phyloP scores from a whole-genome alignment of 2,888 invertebrate species.

The Caradrina kadenii region DNA sequence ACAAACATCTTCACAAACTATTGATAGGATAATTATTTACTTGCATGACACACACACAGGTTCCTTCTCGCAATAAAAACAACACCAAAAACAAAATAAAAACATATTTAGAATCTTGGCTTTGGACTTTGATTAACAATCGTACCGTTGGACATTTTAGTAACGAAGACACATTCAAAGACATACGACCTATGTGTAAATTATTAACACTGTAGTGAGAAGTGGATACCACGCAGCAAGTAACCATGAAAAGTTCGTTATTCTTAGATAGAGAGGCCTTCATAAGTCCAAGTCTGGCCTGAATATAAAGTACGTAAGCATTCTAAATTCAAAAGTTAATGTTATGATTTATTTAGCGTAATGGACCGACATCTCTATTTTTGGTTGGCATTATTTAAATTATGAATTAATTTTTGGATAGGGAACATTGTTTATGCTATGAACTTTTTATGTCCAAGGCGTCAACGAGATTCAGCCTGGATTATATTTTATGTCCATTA shows the following conservation, averaged over 20 bases:
- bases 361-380: constrained; percentile 13
- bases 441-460: constrained; percentile 1
- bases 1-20: no score
- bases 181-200: constrained; percentile 17
- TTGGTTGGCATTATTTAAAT: constrained; percentile 12
- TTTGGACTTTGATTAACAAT: constrained; percentile 16
- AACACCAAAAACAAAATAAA: not conserved
- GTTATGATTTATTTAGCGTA: not conserved
- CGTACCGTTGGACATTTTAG: not conserved
- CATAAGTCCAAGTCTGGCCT: constrained; percentile 8
- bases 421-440: not conserved
- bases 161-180: constrained; percentile 12
- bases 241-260: constrained; percentile 45
- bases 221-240: constrained; percentile 18
- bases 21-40: no score
- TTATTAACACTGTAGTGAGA: constrained; percentile 40
- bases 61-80: constrained; percentile 3
- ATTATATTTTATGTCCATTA: constrained; percentile 3
- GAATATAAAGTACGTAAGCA: constrained; percentile 6
- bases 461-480: constrained; percentile 5
- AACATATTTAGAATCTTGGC: not conserved
- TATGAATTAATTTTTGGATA: constrained; percentile 1
- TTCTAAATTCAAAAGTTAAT: constrained; percentile 10
- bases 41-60: no score
- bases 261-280: constrained; percentile 29